phyloP scores from a whole-genome alignment of 2,113 vertebrate genomes.

The Brachirus orientalis region DNA sequence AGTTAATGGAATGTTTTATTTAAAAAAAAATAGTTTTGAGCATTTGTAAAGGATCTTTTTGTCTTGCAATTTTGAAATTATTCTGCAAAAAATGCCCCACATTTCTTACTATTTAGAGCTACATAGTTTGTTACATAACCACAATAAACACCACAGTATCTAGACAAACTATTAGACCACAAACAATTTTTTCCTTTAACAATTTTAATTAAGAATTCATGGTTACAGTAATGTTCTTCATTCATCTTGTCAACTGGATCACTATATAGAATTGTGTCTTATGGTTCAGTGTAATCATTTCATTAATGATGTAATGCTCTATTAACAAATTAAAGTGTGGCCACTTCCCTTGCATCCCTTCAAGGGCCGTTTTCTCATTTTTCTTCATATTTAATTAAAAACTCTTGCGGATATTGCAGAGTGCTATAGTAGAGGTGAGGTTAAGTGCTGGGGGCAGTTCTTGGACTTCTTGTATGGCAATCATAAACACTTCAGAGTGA shows the following conservation, averaged over 20 bases:
- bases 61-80: conserved; percentile 25
- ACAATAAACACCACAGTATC: too few relatives aligned
- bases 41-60: conserved; percentile 29
- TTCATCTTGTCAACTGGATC: conserved; percentile 29
- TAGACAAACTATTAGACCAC: too few relatives aligned
- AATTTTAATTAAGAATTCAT: conserved; percentile 50
- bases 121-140: too few relatives aligned
- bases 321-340: conserved; percentile 75
- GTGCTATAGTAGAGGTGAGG: conserved; percentile 54
- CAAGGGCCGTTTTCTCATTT: conserved; percentile 70
- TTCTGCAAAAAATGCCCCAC: too few relatives aligned
- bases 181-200: conserved; percentile 34
- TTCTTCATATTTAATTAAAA: conserved; percentile 75
- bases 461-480: conserved; percentile 69
- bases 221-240: conserved; percentile 32
- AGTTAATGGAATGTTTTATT: conserved; percentile 15
- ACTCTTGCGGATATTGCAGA: conserved; percentile 66
- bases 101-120: neutral
- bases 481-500: conserved; percentile 71
- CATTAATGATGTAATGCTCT: conserved; percentile 66
- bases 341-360: conserved; percentile 54
- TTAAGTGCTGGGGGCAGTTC: conserved; percentile 69
- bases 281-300: conserved; percentile 62
- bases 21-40: conserved; percentile 13
- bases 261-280: conserved; percentile 48